A percentile compares a stretch with the other conserved stretches of the same genome.
phyloP scores from a whole-genome alignment of 2,888 invertebrate species.

The Drosophila setosimentum region DNA sequence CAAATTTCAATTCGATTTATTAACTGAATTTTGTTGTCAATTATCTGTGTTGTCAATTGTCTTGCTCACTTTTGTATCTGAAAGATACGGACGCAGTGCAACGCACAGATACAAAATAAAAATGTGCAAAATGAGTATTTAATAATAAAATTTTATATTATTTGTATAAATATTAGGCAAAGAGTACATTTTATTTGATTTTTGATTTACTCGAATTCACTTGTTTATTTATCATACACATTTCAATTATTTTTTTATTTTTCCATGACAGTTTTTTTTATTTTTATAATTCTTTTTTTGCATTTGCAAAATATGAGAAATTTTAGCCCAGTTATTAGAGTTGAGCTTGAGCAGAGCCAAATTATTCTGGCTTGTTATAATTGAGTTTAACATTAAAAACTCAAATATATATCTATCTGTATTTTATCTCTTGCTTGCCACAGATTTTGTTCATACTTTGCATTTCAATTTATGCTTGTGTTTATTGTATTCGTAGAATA shows the following conservation, averaged over 20 bases:
- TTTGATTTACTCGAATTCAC: not conserved
- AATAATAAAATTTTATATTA: too few species aligned
- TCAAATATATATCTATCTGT: not conserved
- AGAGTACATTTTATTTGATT: not conserved
- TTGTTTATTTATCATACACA: not conserved
- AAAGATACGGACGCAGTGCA: not conserved
- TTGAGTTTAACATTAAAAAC: not conserved
- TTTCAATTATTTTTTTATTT: not conserved
- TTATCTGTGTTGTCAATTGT: not conserved
- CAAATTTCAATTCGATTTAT: conserved; percentile 27
- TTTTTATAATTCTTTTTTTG: not conserved
- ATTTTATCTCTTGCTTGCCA: not conserved
- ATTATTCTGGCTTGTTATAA: not conserved
- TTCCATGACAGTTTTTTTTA: not conserved
- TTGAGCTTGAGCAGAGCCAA: not conserved
- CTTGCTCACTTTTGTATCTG: conserved; percentile 7
- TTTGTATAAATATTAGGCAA: too few species aligned
- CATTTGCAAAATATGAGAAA: not conserved
- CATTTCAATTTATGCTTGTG: too few species aligned
- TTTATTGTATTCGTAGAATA: not conserved
- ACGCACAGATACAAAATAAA: not conserved
- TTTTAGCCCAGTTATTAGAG: not conserved
- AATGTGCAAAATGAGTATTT: not conserved
- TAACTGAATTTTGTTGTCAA: conserved; percentile 7
- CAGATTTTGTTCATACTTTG: not conserved